Evolutionary conservation across 1,140 invertebrate genomes (phyloP), one percentile per base, ranked within the genome.

Genomic region (Ostrea edulis): DNA sequence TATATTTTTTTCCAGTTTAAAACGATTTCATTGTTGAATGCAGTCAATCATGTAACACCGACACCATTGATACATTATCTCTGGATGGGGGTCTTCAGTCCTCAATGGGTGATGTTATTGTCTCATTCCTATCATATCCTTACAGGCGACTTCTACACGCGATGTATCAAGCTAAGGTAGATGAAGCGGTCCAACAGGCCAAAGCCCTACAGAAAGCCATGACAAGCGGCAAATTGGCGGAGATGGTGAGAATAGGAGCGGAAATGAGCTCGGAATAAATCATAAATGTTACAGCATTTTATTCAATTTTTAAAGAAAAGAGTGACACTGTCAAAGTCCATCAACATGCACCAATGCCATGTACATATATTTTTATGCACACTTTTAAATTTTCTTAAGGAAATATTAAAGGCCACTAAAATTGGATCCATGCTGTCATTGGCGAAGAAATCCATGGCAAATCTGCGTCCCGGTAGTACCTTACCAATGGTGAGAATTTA

Each of bases 71-170:
- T n/a, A n/a, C n/a, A n/a, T n/a, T n/a, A n/a, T n/a, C n/a, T n/a
- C n/a, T n/a, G n/a, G n/a, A n/a, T n/a, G n/a, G n/a, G n/a, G n/a
- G n/a, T n/a, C n/a, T n/a, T n/a, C n/a, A n/a, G n/a, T n/a, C n/a
- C n/a, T n/a, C n/a, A 22, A 25, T 22, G n/a, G 35, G 68, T 25
- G 25, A 0, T n/a, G 5, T 53, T 54, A 58, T 7, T 5, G 20
- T 77, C 12, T 77, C 17, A 77, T n/a, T 9, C 2, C 0, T 22
- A 22, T 44, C 25, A 3, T 29, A 44, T 85, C 29, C 65, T 82
- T 89, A 22, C 87, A 94, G 93, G 85, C 92, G 94, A n/a, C 90
- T 92, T 8, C 89, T 94, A 20, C 89, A 91, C 53, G 93, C 94
- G 8, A 92, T 93, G 91, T 91, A 94, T 88, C 89, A 91, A 52